Conservation (phyloP, 1,140 invertebrate species). For the Acromyrmex echinatior region DNA sequence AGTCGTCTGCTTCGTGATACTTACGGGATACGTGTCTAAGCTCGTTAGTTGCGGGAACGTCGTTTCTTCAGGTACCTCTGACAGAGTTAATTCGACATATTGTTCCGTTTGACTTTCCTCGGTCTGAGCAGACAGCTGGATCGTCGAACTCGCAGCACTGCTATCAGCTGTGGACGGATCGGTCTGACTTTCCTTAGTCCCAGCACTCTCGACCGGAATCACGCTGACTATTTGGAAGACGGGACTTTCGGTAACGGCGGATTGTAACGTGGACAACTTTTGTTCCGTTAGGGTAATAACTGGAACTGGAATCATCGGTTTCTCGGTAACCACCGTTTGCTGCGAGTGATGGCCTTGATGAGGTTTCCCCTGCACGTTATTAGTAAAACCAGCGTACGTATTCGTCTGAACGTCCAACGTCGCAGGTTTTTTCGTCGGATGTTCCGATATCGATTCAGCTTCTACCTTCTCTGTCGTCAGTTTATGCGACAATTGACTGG, state of each 20-base stretch:
- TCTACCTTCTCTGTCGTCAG: background rate
- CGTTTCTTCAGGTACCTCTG: conserved; percentile 31
- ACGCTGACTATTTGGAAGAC: conserved; percentile 79
- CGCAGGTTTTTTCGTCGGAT: background rate
- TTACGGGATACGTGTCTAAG: background rate
- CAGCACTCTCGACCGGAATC: conserved; percentile 66
- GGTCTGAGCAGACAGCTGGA: background rate
- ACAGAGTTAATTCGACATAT: conserved; percentile 23
- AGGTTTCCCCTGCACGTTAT: conserved; percentile 35
- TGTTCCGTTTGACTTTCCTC: conserved; percentile 18
- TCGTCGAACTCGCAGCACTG: conserved; percentile 3
- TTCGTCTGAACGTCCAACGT: conserved; percentile 20
- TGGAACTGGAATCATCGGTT: conserved; percentile 84
- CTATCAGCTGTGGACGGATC: conserved; percentile 56
- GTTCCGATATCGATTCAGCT: background rate
- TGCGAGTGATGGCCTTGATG: conserved; percentile 55
- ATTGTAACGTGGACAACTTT: conserved; percentile 50
- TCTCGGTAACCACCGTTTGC: conserved; percentile 66
- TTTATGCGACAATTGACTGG: conserved; percentile 9
- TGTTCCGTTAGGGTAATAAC: conserved; percentile 81
- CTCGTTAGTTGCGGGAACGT: conserved; percentile 24
- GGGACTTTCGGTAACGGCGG: conserved; percentile 71
- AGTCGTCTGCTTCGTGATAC: conserved; percentile 18
- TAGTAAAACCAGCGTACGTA: conserved; percentile 28
- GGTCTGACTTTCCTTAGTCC: background rate